These are phyloP conservation scores for Trachelipus rathkii DNA, from an alignment of 1,140 invertebrate genomes.

Conservation along the genomic window DNA sequence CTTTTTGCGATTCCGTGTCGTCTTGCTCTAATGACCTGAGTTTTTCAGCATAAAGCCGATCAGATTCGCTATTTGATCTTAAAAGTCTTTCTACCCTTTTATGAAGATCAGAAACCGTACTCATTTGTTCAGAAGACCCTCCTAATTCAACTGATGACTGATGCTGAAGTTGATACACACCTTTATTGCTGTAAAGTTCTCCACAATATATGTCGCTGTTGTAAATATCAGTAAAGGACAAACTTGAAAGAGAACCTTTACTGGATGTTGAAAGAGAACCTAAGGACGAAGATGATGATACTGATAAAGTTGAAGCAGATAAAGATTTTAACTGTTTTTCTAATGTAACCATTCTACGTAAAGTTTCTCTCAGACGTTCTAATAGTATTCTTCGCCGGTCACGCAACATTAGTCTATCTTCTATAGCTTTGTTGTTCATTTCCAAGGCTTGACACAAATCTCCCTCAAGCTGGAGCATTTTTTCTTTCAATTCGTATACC, in stretches of 20 bases:
- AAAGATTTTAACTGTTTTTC: conserved; percentile 88
- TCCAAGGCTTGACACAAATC: conserved; percentile 87
- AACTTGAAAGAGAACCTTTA: conserved; percentile 72
- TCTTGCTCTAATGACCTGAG: conserved; percentile 34
- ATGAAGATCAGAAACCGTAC: conserved; percentile 57
- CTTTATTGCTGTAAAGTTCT: neutral
- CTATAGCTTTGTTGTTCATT: conserved; percentile 87
- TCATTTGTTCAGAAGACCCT: conserved; percentile 32
- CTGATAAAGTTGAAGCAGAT: conserved; percentile 86
- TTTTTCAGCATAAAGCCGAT: conserved; percentile 39
- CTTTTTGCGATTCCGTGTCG: conserved; percentile 25
- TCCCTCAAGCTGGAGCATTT: conserved; percentile 62
- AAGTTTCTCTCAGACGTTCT: conserved; percentile 78
- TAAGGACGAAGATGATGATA: conserved; percentile 87
- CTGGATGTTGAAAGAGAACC: conserved; percentile 73
- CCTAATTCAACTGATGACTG: neutral
- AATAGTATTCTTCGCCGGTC: conserved; percentile 85
- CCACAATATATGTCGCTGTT: conserved; percentile 68
- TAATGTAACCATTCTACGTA: conserved; percentile 80
- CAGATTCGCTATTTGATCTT: conserved; percentile 37
- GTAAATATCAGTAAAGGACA: conserved; percentile 94
- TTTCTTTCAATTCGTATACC: conserved; percentile 35
- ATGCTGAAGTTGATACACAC: neutral
- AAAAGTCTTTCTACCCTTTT: conserved; percentile 62
- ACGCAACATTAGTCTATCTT: conserved; percentile 78